Evolutionary conservation across 2,888 invertebrate species (phyloP), one percentile per base, ranked within the genome.

Genomic region (Torymus texanus): DNA sequence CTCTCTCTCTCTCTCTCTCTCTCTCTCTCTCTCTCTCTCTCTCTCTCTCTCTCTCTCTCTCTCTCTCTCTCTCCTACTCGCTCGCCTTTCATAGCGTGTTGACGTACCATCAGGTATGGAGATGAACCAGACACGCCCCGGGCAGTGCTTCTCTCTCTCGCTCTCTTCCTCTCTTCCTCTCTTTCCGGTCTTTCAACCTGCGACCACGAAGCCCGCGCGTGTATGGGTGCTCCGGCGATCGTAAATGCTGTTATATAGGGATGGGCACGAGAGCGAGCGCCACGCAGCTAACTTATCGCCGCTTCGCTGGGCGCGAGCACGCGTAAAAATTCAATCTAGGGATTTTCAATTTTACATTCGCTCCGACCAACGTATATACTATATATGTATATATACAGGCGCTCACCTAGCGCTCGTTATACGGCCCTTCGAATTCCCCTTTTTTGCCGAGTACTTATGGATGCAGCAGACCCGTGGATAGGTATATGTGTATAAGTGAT

Each of bases 21-120:
- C n/a, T n/a, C n/a, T n/a, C n/a, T n/a, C n/a, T n/a, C n/a, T n/a
- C n/a, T n/a, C n/a, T n/a, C n/a, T n/a, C n/a, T n/a, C n/a, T n/a
- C n/a, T n/a, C n/a, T n/a, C n/a, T n/a, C n/a, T n/a, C n/a, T n/a
- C n/a, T n/a, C n/a, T n/a, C n/a, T n/a, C n/a, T n/a, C n/a, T n/a
- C n/a, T n/a, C n/a, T n/a, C n/a, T 50, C 72, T 10, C 11, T 41
- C 29, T 24, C 73, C 29, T 21, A 21, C 29, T 13, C 50, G 24
- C 59, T 67, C 59, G 41, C 41, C 67, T 11, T 29, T 4, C 56
- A 75, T 75, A 79, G 79, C 78, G 78, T 82, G 85, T 86, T 84
- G 84, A 85, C 84, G 84, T 83, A 85, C 82, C 84, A 84, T 86
- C 85, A 84, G 84, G 79, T 85, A 86, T 84, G 84, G 82, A 84